These are phyloP conservation scores for Cyaniris semiargus DNA, from an alignment of 2,888 invertebrate species.

Conservation along the genomic window DNA sequence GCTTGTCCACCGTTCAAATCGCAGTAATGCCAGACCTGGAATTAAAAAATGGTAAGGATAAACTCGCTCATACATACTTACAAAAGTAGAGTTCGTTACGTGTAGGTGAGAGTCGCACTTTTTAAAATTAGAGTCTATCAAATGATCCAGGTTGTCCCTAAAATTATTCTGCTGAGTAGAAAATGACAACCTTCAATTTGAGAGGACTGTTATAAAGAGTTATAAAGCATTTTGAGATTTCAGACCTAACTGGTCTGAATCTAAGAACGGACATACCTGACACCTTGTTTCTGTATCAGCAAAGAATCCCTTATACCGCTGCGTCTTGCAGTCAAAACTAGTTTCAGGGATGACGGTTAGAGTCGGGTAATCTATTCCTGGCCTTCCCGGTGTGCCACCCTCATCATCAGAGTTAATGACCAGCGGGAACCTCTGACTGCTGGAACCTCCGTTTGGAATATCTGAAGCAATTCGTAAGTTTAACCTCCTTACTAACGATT, in stretches of 20 bases:
- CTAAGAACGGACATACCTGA: conserved; percentile 71
- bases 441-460: conserved; percentile 51
- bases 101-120: too few species aligned
- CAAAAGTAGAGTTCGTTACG: too few species aligned
- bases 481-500: background rate
- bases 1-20: conserved; percentile 94
- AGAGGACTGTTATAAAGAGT: too few species aligned
- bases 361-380: conserved; percentile 91
- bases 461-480: conserved; percentile 48
- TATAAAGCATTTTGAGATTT: too few species aligned
- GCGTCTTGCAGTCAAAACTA: conserved; percentile 89
- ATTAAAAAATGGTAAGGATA: conserved; percentile 32
- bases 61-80: background rate
- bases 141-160: too few species aligned
- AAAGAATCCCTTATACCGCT: conserved; percentile 94
- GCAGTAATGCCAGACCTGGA: conserved; percentile 94
- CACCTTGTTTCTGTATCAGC: conserved; percentile 93
- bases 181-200: too few species aligned
- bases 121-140: too few species aligned
- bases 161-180: too few species aligned
- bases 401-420: conserved; percentile 74
- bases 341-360: conserved; percentile 88
- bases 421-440: conserved; percentile 66
- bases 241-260: too few species aligned
- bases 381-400: conserved; percentile 83